Base-by-base conservation (phyloP, 2,113 vertebrate genomes). In the Trachemys scripta region DNA sequence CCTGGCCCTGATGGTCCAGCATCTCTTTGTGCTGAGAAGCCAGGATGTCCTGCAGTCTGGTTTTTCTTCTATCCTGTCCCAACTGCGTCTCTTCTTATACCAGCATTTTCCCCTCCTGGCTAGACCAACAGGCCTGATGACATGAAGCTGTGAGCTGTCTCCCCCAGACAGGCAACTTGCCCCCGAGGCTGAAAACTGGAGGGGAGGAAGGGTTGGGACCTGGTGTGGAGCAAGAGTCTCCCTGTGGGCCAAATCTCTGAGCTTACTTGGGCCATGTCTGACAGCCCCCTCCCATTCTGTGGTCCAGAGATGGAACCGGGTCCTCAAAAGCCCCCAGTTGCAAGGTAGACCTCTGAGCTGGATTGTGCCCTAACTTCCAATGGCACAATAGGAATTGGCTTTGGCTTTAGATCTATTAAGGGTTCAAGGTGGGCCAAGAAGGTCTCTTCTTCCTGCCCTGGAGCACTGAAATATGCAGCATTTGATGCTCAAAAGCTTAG, bases 351-450 rank as follows among this genome's bases (percentile, higher is more conserved):
- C 24, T 12, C 8, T 2, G 31, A 54, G 83, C 76, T 87, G 85
- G 12, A 6, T 50, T n/a, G 75, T 0, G 0, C 3, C 0, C 69
- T 2, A 22, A 3, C 47, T 50, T 53, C 22, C 2, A n/a, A 2
- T 16, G 88, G 3, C 3, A 16, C 2, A 2, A 6, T 25, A 79
- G 87, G 89, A 91, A 2, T 14, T 1, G 75, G 38, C 12, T 9
- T 5, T 31, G 50, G 83, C 20, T 50, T 31, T 5, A 45, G 16
- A 29, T 69, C 89, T 35, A 24, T 24, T 45, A 27, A 6, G 80
- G 45, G 8, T 22, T 78, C 13, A 25, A 45, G 42, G 10, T 47
- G 22, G 31, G 31, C 49, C 5, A 1, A 2, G 29, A 45, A 10
- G 35, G 4, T 5, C 88, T 81, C 31, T 1, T 29, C 0, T 16